phyloP scores from a whole-genome alignment of 1,140 invertebrate species.

The Tenebrio molitor region DNA sequence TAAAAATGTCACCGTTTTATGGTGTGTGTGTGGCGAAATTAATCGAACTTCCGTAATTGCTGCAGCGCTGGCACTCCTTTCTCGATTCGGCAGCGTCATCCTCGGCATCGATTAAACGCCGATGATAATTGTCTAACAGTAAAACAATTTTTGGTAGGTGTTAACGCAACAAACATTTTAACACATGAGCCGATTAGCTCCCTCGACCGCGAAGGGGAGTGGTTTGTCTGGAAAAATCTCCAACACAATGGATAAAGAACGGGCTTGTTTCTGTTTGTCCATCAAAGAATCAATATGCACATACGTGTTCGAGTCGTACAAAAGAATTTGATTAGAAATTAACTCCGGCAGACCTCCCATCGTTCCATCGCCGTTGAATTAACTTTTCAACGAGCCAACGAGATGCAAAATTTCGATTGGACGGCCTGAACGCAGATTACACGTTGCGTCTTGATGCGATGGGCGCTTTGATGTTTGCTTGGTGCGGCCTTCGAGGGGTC shows the following conservation, averaged over 20 bases:
- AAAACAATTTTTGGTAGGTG: conserved; percentile 34
- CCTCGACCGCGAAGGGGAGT: conserved; percentile 13
- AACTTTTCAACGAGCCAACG: conserved; percentile 13
- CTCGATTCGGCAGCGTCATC: background rate
- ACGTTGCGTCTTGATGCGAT: conserved; percentile 1
- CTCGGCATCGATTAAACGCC: background rate
- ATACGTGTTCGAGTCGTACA: background rate
- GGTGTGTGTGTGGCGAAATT: background rate
- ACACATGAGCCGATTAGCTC: conserved; percentile 15
- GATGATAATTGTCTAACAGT: conserved; percentile 29
- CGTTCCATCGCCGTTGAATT: conserved; percentile 7
- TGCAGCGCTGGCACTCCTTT: background rate
- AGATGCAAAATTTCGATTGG: conserved; percentile 23
- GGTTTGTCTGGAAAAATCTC: conserved; percentile 1
- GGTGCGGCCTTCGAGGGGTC: too few relatives aligned
- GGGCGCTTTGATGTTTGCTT: conserved; percentile 28
- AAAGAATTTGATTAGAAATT: conserved; percentile 30
- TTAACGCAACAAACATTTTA: conserved; percentile 25
- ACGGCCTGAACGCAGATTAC: conserved; percentile 11
- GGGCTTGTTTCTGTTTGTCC: conserved; percentile 15
- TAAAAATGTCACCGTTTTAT: too few relatives aligned
- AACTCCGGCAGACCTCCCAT: conserved; percentile 12
- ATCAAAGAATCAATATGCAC: conserved; percentile 13
- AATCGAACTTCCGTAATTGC: background rate
- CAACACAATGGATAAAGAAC: conserved; percentile 9